Percentiles rank a stretch among this genome's conserved stretches.
phyloP scores from a whole-genome alignment of 2,888 invertebrate genomes.

The Nephrotoma flavescens region DNA sequence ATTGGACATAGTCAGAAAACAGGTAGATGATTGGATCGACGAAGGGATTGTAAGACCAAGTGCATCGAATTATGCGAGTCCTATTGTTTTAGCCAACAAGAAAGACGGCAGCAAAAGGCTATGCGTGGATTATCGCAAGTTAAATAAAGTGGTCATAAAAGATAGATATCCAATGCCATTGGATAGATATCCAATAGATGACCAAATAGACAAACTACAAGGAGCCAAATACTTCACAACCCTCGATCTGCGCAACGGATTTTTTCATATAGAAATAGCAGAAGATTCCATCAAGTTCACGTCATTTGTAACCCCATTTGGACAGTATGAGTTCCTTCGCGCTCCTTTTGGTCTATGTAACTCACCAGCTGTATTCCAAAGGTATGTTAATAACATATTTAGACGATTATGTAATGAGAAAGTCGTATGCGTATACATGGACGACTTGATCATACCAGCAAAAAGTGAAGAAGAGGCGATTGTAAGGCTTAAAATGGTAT shows the following conservation, averaged over 20 bases:
- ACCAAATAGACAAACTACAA: conserved; percentile 18
- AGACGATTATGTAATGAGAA: conserved; percentile 6
- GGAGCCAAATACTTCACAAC: conserved; percentile 18
- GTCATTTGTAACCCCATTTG: conserved; percentile 20
- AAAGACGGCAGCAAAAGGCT: too few relatives aligned
- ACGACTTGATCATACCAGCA: conserved; percentile 18
- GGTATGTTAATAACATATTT: conserved; percentile 15
- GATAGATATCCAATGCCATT: conserved; percentile 17
- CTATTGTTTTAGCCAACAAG: too few relatives aligned
- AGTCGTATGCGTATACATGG: conserved; percentile 17
- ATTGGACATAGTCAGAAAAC: too few relatives aligned
- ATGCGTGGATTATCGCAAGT: too few relatives aligned
- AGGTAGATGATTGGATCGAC: too few relatives aligned
- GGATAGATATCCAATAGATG: too few relatives aligned
- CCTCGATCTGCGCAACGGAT: conserved; percentile 20
- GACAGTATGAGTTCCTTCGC: conserved; percentile 18
- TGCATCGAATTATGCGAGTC: too few relatives aligned
- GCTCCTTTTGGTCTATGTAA: conserved; percentile 26
- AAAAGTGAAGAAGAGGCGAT: not conserved
- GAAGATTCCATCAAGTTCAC: conserved; percentile 17
- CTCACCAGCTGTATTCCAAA: conserved; percentile 19
- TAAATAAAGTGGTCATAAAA: conserved; percentile 14
- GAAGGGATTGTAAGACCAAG: too few relatives aligned
- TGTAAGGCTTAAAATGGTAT: too few relatives aligned
- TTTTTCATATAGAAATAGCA: conserved; percentile 22